phyloP scores from a whole-genome alignment of 2,113 vertebrate genomes.

The Amazona vittata region DNA sequence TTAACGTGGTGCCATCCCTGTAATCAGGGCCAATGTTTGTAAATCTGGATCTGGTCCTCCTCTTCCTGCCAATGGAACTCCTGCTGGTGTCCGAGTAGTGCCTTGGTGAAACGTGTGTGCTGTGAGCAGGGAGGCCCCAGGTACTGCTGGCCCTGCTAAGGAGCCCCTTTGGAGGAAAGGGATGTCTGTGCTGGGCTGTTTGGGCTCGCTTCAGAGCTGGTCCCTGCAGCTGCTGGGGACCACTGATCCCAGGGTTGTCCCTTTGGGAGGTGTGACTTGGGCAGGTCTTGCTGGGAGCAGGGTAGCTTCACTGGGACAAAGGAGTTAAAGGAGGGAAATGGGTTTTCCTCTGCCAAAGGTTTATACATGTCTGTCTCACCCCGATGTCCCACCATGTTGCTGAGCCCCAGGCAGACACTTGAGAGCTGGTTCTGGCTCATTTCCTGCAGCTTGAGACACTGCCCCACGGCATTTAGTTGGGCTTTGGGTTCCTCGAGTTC shows the following conservation, averaged over 20 bases:
- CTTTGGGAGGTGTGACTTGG: neutral
- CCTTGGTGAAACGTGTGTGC: neutral
- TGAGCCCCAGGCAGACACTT: neutral
- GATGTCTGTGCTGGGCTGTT: neutral
- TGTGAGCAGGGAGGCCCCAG: neutral
- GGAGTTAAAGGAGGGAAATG: neutral
- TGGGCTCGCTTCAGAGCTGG: neutral
- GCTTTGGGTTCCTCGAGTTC: neutral
- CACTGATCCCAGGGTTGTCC: neutral
- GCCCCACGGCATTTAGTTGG: neutral
- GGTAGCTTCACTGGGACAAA: neutral
- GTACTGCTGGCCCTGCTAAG: fast-evolving
- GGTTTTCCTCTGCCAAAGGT: neutral
- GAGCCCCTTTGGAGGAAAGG: neutral
- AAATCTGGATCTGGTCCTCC: neutral
- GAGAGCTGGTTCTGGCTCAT: neutral
- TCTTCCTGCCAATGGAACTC: neutral
- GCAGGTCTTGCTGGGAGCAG: neutral
- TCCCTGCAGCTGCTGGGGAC: neutral
- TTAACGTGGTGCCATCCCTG: neutral
- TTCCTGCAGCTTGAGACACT: neutral
- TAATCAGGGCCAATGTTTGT: neutral
- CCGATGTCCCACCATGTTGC: neutral
- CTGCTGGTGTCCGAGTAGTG: neutral
- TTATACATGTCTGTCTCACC: neutral